These are phyloP conservation scores for Montipora cactus DNA, from an alignment of 64 coral and sea anemone genomes.

Conservation along the genomic window DNA sequence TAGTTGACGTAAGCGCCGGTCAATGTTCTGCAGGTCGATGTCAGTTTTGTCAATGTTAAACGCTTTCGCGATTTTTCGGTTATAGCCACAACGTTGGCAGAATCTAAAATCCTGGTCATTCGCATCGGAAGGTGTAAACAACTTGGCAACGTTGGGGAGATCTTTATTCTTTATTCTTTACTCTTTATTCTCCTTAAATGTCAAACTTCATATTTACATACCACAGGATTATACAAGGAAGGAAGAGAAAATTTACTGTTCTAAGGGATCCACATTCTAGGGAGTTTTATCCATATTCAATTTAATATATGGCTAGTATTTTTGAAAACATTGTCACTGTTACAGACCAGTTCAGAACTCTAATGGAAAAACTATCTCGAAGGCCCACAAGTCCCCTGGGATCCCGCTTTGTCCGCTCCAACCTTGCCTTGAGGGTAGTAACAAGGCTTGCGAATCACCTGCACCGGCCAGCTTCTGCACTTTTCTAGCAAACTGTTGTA, in stretches of 20 bases:
- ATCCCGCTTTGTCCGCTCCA: neutral
- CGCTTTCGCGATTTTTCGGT: neutral
- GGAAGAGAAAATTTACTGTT: neutral
- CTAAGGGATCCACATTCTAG: neutral
- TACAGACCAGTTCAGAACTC: neutral
- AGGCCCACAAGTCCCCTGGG: slow-evolving; percentile 26
- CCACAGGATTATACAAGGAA: neutral
- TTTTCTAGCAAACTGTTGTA: neutral
- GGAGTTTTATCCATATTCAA: neutral
- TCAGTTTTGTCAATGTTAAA: neutral
- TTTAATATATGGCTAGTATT: neutral
- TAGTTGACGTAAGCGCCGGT: too few relatives aligned
- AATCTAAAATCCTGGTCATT: slow-evolving; percentile 51
- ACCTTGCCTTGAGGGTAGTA: slow-evolving; percentile 6
- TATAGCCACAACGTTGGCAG: slow-evolving; percentile 46
- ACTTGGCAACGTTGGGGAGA: neutral
- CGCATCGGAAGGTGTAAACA: neutral
- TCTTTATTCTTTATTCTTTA: neutral
- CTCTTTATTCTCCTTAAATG: neutral
- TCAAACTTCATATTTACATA: neutral
- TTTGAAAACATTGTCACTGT: neutral
- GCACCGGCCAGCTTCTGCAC: neutral
- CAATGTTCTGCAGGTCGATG: too few relatives aligned
- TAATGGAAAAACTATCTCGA: neutral
- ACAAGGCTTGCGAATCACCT: neutral